Evolutionary conservation across 2,797 vertebrate species (phyloP), one percentile per base, ranked within the genome.

Genomic region (Alca torda): DNA sequence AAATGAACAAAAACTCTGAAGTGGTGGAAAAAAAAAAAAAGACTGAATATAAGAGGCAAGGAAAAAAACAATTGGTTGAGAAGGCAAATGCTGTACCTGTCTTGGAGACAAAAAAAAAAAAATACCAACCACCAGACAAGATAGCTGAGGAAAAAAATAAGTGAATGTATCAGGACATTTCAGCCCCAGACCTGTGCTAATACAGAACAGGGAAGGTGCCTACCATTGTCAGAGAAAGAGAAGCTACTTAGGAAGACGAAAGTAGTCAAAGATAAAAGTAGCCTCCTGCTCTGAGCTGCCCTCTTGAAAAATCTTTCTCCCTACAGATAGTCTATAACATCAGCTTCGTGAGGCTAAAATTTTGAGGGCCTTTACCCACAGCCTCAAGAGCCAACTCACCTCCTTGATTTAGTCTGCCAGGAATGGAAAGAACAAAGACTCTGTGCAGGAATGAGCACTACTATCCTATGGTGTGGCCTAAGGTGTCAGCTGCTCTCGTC

Each of bases 1-100:
- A 90, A 89, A 70, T 15, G 30, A 89, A 93, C 59, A 93, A 82
- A 89, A 85, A 24, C 33, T 72, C 26, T 43, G 11, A 91, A 48
- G 8, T 17, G 28, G 16, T 46, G 8, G 13, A 35, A 37, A 37
- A 76, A n/a, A 9, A 46, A 46, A 46, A 46, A 46, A 45, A 39
- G 6, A 41, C 0, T 56, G 19, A 72, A 64, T 45, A 16, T 6
- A 61, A 67, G 11, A 74, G n/a, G 30, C 16, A 65, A 78, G 33
- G 5, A 17, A 73, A 43, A 91, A 87, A 41, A 0, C 6, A 81
- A 11, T 35, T 37, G 10, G 3, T 18, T 72, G 41, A 64, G 43
- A 92, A 82, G 25, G 19, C 33, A 89, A 92, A 67, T 63, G 35
- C n/a, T 39, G 24, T 53, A 85, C 25, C 20, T 48, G 14, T 37